Evolutionary conservation across 1,140 invertebrate genomes (phyloP).

Genomic region (Meloidogyne chitwoodi): DNA sequence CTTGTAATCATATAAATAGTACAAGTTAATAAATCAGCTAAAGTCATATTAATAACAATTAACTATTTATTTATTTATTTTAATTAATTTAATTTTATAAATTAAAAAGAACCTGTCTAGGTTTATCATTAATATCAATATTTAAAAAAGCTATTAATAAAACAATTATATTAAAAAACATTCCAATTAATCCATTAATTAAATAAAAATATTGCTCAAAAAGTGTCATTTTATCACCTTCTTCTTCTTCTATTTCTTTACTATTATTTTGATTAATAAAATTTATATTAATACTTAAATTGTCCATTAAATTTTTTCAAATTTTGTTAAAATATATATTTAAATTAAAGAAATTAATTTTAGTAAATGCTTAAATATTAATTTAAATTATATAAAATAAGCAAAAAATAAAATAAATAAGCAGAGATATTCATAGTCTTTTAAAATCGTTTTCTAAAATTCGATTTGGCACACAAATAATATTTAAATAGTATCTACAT

Average conservation of each 20-base stretch:
- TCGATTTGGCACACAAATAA: too few species aligned
- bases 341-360: too few species aligned
- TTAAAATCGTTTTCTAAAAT: too few species aligned
- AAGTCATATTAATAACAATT: slow-evolving; percentile 59
- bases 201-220: slow-evolving; percentile 47
- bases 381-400: too few species aligned
- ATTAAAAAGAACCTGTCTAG: slow-evolving; percentile 46
- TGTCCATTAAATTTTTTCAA: not conserved
- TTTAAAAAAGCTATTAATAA: slow-evolving; percentile 50
- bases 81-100: not conserved
- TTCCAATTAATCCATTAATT: slow-evolving; percentile 41
- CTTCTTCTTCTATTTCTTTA: slow-evolving; percentile 9
- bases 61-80: slow-evolving; percentile 30
- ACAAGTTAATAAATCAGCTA: slow-evolving; percentile 55
- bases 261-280: not conserved
- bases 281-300: not conserved
- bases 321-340: not conserved
- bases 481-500: too few species aligned
- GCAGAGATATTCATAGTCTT: too few species aligned
- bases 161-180: slow-evolving; percentile 46
- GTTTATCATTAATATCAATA: slow-evolving; percentile 54
- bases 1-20: slow-evolving; percentile 54
- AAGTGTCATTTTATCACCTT: slow-evolving; percentile 34
- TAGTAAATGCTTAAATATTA: too few species aligned
- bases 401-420: too few species aligned